Percentiles rank a stretch among this genome's conserved stretches.
Conservation (phyloP, 2,888 invertebrate genomes). For the Oscheius sp. region DNA sequence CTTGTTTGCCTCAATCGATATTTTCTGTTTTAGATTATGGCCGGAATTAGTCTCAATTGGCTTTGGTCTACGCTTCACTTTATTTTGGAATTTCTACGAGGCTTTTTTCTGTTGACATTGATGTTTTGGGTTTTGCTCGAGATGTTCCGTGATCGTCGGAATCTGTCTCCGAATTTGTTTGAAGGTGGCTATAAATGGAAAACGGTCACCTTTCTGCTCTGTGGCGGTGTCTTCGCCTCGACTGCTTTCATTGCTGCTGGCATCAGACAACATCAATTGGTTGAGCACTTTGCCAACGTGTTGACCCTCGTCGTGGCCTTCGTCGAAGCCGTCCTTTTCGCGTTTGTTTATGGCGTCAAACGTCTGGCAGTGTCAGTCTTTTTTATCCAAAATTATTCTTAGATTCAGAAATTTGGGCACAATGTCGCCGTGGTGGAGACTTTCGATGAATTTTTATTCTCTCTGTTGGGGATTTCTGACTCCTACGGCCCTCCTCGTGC, state of each 20-base stretch:
- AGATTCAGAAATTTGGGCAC: constrained; percentile 3
- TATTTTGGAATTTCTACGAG: not conserved
- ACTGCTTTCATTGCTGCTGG: not conserved
- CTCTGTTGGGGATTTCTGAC: not conserved
- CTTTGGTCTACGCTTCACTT: constrained; percentile 14
- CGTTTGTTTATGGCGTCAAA: not conserved
- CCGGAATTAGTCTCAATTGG: not conserved
- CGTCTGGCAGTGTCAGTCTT: constrained; percentile 16
- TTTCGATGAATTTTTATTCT: not conserved
- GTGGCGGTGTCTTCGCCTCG: not conserved
- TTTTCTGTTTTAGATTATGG: not conserved
- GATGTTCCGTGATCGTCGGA: not conserved
- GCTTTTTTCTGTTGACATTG: not conserved
- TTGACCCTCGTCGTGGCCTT: constrained; percentile 2
- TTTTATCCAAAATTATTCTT: too few species aligned
- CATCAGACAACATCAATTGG: not conserved
- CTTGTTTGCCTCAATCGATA: not conserved
- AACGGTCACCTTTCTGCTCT: not conserved
- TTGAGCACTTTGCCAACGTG: not conserved
- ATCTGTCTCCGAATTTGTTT: not conserved
- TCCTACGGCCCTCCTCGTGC: constrained; percentile 3
- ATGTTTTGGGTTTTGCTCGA: not conserved
- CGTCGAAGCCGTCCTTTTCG: constrained; percentile 5
- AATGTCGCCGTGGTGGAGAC: constrained; percentile 1
- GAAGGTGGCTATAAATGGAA: not conserved